A percentile compares a stretch with the other conserved stretches of the same genome.
These are phyloP conservation scores for Porites lutea DNA, from an alignment of 64 coral and sea anemone genomes.

Conservation along the genomic window DNA sequence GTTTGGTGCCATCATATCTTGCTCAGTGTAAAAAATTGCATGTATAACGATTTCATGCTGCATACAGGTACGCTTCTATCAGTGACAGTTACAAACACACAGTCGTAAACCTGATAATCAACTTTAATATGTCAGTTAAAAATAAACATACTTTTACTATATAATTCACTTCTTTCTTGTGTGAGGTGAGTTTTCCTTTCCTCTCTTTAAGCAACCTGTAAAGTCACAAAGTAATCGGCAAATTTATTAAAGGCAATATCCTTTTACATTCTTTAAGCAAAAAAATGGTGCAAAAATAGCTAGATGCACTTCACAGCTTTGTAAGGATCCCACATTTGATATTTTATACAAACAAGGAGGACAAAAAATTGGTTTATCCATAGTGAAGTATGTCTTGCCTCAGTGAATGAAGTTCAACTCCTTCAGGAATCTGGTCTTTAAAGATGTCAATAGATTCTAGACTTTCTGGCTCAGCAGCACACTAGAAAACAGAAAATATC, in stretches of 20 bases:
- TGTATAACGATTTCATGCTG: too few relatives aligned
- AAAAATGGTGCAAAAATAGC: too few relatives aligned
- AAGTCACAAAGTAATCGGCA: background rate
- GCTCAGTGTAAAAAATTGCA: too few relatives aligned
- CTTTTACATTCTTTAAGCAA: background rate
- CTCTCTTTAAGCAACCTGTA: slow-evolving; percentile 83
- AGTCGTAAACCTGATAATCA: background rate
- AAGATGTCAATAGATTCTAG: slow-evolving; percentile 79
- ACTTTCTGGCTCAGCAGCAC: slow-evolving; percentile 78
- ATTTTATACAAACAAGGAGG: too few relatives aligned
- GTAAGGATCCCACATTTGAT: too few relatives aligned
- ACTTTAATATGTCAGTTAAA: background rate
- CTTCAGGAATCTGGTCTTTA: slow-evolving; percentile 69
- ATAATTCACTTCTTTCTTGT: slow-evolving; percentile 86
- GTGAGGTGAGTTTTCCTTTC: slow-evolving; percentile 68
- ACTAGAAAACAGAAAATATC: slow-evolving; percentile 32
- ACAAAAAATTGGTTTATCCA: background rate
- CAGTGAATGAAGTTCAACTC: slow-evolving; percentile 69
- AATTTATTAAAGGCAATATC: background rate
- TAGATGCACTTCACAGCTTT: too few relatives aligned
- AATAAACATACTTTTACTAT: slow-evolving; percentile 68
- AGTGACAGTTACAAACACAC: background rate
- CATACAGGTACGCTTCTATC: too few relatives aligned
- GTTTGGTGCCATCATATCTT: too few relatives aligned
- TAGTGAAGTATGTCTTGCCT: slow-evolving; percentile 1